Percentiles rank a stretch among this genome's conserved stretches.
These are phyloP conservation scores for Heliconius erato DNA, from an alignment of 2,888 invertebrate genomes.

Conservation along the genomic window DNA sequence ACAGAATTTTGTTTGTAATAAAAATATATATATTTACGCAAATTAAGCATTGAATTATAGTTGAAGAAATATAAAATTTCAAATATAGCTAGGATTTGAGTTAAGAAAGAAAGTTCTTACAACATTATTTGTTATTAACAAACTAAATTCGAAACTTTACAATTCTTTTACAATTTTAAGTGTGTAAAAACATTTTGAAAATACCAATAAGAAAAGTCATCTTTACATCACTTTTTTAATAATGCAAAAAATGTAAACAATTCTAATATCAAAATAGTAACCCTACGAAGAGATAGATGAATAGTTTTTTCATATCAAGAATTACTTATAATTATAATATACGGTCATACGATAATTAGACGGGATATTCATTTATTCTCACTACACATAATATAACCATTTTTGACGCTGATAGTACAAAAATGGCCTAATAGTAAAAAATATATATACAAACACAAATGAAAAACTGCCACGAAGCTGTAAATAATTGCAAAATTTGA, in stretches of 20 bases:
- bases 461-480: background rate
- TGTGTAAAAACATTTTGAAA: background rate
- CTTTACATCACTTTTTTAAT: background rate
- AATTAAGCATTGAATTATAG: background rate
- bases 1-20: background rate
- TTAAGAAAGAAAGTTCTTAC: too few relatives aligned
- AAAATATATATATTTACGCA: background rate
- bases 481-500: background rate
- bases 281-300: constrained; percentile 11
- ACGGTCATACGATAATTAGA: background rate
- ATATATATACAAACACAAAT: background rate
- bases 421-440: background rate
- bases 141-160: background rate
- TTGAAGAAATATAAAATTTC: background rate
- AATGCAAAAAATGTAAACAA: background rate
- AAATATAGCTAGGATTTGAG: too few relatives aligned
- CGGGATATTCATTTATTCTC: constrained; percentile 27
- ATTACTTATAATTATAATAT: constrained; percentile 6
- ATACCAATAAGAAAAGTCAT: background rate
- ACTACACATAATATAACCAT: constrained; percentile 17
- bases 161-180: background rate
- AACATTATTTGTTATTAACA: background rate
- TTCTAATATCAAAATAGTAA: background rate
- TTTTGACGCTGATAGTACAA: background rate
- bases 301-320: constrained; percentile 14